These are phyloP conservation scores for Malurus alboscapulatus DNA, from an alignment of 2,113 vertebrate genomes.

Conservation along the genomic window DNA sequence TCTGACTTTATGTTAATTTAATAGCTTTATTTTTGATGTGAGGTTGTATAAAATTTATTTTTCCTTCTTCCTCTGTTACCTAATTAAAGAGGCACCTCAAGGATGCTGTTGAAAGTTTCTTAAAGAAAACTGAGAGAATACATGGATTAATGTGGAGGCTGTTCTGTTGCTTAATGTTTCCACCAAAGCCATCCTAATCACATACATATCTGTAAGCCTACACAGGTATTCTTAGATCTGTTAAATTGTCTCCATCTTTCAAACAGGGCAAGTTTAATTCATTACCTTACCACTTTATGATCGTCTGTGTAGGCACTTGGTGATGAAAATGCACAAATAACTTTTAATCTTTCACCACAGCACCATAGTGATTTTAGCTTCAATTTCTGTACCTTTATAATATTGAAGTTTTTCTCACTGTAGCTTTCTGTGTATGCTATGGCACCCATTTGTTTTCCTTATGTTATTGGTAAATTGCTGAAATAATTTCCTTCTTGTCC, in stretches of 20 bases:
- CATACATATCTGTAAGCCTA: neutral
- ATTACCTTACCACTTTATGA: neutral
- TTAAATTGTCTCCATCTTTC: neutral
- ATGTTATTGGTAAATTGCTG: neutral
- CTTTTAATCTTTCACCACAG: neutral
- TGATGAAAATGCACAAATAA: neutral
- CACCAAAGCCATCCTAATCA: neutral
- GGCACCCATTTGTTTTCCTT: neutral
- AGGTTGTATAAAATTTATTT: neutral
- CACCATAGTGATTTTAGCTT: neutral
- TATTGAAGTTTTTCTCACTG: neutral
- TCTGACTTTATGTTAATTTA: neutral
- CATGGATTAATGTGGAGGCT: neutral
- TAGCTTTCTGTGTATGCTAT: accelerated
- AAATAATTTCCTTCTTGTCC: neutral
- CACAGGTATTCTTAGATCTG: neutral
- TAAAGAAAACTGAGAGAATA: neutral
- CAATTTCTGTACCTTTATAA: neutral
- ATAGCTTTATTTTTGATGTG: neutral
- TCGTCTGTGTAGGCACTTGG: neutral
- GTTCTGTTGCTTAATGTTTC: neutral
- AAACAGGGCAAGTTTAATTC: neutral
- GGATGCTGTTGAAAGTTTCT: neutral
- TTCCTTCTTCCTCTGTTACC: neutral
- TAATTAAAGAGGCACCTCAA: neutral